Evolutionary conservation across 2,888 invertebrate genomes (phyloP), one percentile per base, ranked within the genome.

Genomic region (Copidosoma aretas): DNA sequence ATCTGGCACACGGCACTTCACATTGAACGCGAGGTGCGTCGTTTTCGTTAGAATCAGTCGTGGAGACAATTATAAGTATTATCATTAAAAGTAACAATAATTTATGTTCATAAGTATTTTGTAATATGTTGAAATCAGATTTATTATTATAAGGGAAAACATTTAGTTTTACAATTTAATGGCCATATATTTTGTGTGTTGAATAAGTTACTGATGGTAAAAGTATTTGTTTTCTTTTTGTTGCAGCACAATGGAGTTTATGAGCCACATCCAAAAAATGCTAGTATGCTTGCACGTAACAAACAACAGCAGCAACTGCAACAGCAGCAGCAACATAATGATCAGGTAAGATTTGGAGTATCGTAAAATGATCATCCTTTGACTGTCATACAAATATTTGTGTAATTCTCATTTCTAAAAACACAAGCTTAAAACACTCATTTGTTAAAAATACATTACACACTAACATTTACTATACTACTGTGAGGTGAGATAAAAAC

Each of bases 1-100:
- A 86, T 92, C 71, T 91, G 91, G 91, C 89, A 91, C 75, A 90
- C 90, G 64, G 90, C 91, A 54, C 89, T 91, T 80, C 88, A 91
- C 79, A 86, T 91, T 74, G 90, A 91, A 82, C 73, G 76, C 70
- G 75, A 77, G 75, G 74, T 76, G 75, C 71, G 75, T 74, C 64
- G 64, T 63, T 52, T 19, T 21, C 19, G 72, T 72, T 72, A 70
- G 71, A 54, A 17, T 54, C 25, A 17, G 24, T 24, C 12, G 24
- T 24, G 25, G n/a, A 72, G 69, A 17, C 17, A 4, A 12, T 46
- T 59, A 41, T 59, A 21, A 32, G n/a, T n/a, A n/a, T n/a, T 32
- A 32, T 32, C 3, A 3, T 32, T 32, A 32, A 32, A 32, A 32
- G n/a, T 32, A 32, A 32, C 32, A 32, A 32, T 32, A 8, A 32